Conservation (phyloP, 1,140 invertebrate genomes). For the Diploscapter pachys region DNA sequence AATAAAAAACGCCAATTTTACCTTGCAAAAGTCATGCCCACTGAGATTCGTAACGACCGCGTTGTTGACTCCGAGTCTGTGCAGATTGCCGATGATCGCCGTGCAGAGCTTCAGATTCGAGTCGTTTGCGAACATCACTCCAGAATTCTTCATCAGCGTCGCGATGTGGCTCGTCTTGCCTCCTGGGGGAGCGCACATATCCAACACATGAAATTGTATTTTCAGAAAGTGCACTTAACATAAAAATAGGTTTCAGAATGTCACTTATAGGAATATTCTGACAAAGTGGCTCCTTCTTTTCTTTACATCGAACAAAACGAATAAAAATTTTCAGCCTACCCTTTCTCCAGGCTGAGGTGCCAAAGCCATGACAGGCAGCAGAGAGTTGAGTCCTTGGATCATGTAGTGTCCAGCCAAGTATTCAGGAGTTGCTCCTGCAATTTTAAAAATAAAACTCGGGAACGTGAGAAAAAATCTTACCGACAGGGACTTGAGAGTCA, state of each 20-base stretch:
- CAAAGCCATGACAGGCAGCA: conserved; percentile 91
- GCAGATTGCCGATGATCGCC: conserved; percentile 91
- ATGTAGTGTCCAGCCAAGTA: conserved; percentile 98
- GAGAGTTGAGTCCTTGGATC: conserved; percentile 92
- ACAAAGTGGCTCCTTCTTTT: too few species aligned
- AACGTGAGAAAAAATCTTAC: conserved; percentile 52
- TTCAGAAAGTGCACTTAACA: conserved; percentile 10
- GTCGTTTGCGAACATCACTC: conserved; percentile 94
- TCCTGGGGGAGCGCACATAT: conserved; percentile 95
- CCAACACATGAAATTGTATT: conserved; percentile 70
- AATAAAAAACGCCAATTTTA: conserved; percentile 30
- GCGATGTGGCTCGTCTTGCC: conserved; percentile 92
- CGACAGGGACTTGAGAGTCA: conserved; percentile 89
- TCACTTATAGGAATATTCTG: too few species aligned
- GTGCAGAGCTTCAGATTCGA: conserved; percentile 73
- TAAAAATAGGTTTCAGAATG: too few species aligned
- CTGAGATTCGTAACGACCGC: conserved; percentile 83
- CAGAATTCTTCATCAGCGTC: conserved; percentile 97
- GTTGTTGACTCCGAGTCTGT: conserved; percentile 91
- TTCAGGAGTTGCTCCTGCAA: conserved; percentile 85
- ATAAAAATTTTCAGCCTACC: background rate
- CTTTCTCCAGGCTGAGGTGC: conserved; percentile 89
- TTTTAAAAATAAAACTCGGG: conserved; percentile 20
- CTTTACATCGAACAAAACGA: too few species aligned
- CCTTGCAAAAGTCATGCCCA: conserved; percentile 76